phyloP scores from a whole-genome alignment of 2,113 vertebrate genomes.

The Leucoraja erinaceus region DNA sequence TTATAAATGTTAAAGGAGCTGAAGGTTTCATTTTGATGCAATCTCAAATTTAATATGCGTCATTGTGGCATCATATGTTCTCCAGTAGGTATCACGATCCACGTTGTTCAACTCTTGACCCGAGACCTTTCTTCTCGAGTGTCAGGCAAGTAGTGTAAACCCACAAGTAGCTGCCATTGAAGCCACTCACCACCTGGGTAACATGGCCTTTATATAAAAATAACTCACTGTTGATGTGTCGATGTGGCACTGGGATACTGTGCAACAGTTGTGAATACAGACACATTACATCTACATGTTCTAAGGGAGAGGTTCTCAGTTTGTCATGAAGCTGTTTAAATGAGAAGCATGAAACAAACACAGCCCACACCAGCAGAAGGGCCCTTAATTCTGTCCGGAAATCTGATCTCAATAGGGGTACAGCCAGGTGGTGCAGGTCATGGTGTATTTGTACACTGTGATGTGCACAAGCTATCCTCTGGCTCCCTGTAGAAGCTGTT shows the following conservation, averaged over 20 bases:
- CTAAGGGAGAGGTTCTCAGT: background rate
- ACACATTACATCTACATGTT: background rate
- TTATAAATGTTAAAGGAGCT: background rate
- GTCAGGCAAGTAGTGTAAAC: background rate
- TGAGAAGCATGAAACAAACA: background rate
- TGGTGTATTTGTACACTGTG: background rate
- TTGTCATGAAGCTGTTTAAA: background rate
- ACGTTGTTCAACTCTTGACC: background rate
- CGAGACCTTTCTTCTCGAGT: background rate
- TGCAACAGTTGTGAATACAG: background rate
- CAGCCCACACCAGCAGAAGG: background rate
- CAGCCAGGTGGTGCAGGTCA: background rate
- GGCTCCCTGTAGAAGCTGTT: too few relatives aligned
- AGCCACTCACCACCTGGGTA: background rate
- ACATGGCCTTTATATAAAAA: background rate
- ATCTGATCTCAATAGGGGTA: background rate
- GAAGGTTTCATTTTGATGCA: background rate
- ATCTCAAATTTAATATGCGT: slow-evolving; percentile 4
- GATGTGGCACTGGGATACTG: background rate
- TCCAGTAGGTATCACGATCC: background rate
- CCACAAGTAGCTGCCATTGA: background rate
- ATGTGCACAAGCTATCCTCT: background rate
- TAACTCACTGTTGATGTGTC: background rate
- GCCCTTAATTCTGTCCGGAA: background rate
- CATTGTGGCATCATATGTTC: background rate